Evolutionary conservation across 2,888 invertebrate species (phyloP).

Genomic region (Drosophila barbarae): DNA sequence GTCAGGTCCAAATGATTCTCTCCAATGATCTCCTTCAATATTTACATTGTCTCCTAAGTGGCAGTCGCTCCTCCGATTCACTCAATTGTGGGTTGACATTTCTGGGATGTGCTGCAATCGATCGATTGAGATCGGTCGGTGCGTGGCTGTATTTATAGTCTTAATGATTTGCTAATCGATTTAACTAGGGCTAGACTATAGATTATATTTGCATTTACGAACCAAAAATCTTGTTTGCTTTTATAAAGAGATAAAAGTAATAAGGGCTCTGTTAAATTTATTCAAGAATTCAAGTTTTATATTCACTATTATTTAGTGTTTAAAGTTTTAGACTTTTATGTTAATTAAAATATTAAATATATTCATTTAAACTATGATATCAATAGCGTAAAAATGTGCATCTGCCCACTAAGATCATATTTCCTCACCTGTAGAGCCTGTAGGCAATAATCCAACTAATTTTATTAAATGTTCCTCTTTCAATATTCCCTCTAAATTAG

Average conservation of each 20-base stretch:
- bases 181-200: conserved; percentile 19
- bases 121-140: conserved; percentile 29
- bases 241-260: too few relatives aligned
- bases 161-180: conserved; percentile 59
- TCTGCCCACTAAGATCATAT: neutral
- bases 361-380: too few relatives aligned
- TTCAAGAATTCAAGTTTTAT: neutral
- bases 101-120: conserved; percentile 54
- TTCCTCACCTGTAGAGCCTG: neutral
- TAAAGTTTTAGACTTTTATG: neutral
- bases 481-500: neutral
- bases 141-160: conserved; percentile 58
- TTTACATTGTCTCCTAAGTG: conserved; percentile 45
- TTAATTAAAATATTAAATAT: neutral
- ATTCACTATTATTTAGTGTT: neutral
- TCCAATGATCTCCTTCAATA: conserved; percentile 35
- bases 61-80: conserved; percentile 24
- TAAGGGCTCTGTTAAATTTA: neutral
- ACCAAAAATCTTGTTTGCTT: neutral
- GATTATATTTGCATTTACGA: neutral
- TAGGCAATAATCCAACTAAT: too few relatives aligned
- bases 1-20: conserved; percentile 33
- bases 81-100: conserved; percentile 53
- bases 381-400: too few relatives aligned
- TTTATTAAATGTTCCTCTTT: neutral